Evolutionary conservation across 2,797 vertebrate genomes (phyloP).

Genomic region (Spheniscus humboldti): DNA sequence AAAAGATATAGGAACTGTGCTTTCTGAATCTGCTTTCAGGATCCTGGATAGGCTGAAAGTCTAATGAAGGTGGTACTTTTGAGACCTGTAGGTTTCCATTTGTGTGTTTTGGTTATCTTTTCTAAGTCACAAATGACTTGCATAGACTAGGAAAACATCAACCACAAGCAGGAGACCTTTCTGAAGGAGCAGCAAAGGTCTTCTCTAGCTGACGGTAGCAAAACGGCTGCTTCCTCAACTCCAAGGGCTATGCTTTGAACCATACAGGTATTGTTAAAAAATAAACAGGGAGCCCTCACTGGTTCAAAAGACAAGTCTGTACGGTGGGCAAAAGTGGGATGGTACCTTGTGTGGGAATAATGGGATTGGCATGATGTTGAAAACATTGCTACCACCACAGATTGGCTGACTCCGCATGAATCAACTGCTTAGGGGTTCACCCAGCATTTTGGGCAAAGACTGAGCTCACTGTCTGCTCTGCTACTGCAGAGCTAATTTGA

Average conservation of each 20-base stretch:
- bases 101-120: not conserved
- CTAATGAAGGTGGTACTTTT: not conserved
- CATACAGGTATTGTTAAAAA: not conserved
- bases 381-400: not conserved
- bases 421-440: not conserved
- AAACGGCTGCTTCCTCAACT: rapidly evolving
- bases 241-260: not conserved
- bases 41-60: not conserved
- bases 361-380: not conserved
- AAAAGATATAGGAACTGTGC: not conserved
- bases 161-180: not conserved
- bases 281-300: not conserved
- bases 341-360: not conserved
- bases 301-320: not conserved
- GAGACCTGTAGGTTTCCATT: not conserved
- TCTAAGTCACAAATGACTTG: not conserved
- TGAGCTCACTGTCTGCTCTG: not conserved
- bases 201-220: not conserved
- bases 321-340: not conserved
- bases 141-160: not conserved
- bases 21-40: not conserved
- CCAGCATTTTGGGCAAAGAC: not conserved
- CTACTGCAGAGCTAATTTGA: not conserved
- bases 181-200: not conserved
- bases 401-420: rapidly evolving